Base-by-base conservation (phyloP, 2,888 invertebrate genomes). In the Drosophila phalerata region DNA sequence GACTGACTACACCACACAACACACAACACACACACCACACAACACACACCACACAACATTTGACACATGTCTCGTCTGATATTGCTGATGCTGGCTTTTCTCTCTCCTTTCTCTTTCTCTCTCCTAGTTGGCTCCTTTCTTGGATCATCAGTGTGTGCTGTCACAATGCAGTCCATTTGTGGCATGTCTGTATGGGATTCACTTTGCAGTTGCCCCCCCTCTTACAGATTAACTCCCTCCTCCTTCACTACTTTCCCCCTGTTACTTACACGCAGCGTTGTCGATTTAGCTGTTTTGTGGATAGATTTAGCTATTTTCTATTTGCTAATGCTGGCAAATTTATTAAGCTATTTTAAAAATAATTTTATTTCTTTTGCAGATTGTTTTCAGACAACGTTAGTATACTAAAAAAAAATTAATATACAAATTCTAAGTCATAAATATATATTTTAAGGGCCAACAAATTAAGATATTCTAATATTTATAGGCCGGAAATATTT, bases 141-240 rank as follows among this genome's bases (percentile, higher is more conserved):
- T 25, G 48, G 19, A 42, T 42, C 45, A 42, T 42, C 45, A 43
- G 49, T 48, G 38, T 22, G 49, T 47, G 60, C 77, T 77, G 83
- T 71, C 77, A 84, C 68, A 70, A 43, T 15, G 69, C 70, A 82
- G 87, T 85, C 87, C 85, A 85, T 85, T 85, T 87, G 85, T 75
- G 85, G 85, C 82, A 85, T 87, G 85, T 85, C 86, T 48, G 32
- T 55, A 19, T 60, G 58, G 48, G 19, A 30, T 30, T 32, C 53
- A 42, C 48, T 49, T 65, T 62, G 53, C 69, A 62, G 45, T 45
- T 15, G 40, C 34, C 47, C 69, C 34, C 47, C 69, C 69, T 64
- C 69, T 57, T 52, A 52, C 10, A 13, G 1, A 30, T 10, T 10
- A 30, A 11, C 32, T 32, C 25, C 8, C 17, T 2, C 11, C 15